Percentiles rank a stretch among this genome's conserved stretches.
Evolutionary conservation across 2,888 invertebrate species (phyloP).

Genomic region (Thelaira solivaga): DNA sequence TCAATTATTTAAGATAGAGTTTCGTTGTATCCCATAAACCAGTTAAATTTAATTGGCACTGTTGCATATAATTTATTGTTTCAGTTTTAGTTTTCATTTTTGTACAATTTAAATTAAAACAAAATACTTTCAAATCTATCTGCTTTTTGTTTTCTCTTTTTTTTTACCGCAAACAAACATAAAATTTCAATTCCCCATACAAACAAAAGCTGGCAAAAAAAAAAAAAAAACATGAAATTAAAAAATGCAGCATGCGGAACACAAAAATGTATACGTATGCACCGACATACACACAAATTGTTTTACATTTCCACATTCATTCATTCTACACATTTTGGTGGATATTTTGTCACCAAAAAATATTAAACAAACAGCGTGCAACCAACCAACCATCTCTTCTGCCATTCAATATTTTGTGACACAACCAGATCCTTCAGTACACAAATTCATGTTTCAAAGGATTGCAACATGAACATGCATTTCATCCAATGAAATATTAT

Average conservation of each 20-base stretch:
- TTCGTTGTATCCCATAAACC: not conserved
- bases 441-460: not conserved
- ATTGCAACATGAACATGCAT: not conserved
- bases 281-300: no score
- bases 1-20: not conserved
- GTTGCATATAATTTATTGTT: constrained; percentile 19
- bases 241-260: constrained; percentile 25
- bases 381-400: not conserved
- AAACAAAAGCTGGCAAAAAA: not conserved
- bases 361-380: constrained; percentile 32
- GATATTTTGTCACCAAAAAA: constrained; percentile 45
- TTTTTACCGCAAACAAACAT: constrained; percentile 49
- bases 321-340: constrained; percentile 17
- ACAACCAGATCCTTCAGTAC: not conserved
- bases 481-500: not conserved
- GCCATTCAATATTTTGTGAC: not conserved
- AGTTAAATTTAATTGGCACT: not conserved
- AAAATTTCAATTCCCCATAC: constrained; percentile 48
- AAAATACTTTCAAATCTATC: constrained; percentile 22
- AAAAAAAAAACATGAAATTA: constrained; percentile 16
- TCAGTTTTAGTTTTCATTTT: not conserved
- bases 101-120: constrained; percentile 33
- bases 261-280: constrained; percentile 21
- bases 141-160: constrained; percentile 1
- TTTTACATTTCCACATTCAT: constrained; percentile 14